Conservation (phyloP, 2,888 invertebrate species). For the Rambutsinella grinnellia region DNA sequence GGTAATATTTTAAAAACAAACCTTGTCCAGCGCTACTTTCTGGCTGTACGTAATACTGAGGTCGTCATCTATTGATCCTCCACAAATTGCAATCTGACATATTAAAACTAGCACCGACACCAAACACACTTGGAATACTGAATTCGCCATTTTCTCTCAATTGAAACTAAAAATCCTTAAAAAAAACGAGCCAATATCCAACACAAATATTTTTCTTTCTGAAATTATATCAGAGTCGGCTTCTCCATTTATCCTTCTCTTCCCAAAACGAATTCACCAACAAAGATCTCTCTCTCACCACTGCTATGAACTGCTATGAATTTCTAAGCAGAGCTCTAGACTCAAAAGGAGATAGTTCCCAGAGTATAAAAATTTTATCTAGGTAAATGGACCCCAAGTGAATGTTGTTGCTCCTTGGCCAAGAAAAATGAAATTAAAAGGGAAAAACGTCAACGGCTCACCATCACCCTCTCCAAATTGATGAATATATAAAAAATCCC, state of each 20-base stretch:
- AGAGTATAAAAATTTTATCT: too few species aligned
- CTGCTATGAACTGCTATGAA: too few species aligned
- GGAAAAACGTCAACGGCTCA: too few species aligned
- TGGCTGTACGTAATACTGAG: slow-evolving; percentile 44
- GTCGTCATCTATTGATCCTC: slow-evolving; percentile 41
- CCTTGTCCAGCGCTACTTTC: slow-evolving; percentile 39
- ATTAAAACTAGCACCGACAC: slow-evolving; percentile 30
- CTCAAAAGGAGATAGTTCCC: too few species aligned
- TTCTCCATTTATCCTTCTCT: too few species aligned
- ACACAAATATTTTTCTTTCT: slow-evolving; percentile 13
- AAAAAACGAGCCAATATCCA: neutral
- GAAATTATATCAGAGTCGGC: too few species aligned
- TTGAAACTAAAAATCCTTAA: neutral
- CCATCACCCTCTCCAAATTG: too few species aligned
- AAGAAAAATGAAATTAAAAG: slow-evolving; percentile 42
- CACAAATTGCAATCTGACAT: slow-evolving; percentile 7
- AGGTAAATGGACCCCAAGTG: slow-evolving; percentile 45
- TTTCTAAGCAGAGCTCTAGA: too few species aligned
- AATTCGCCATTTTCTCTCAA: slow-evolving; percentile 15
- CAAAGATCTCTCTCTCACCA: too few species aligned
- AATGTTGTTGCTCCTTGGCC: slow-evolving; percentile 54
- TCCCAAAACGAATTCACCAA: too few species aligned
- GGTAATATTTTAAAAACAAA: neutral
- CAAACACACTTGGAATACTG: slow-evolving; percentile 30
- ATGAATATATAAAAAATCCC: too few species aligned